phyloP scores from a whole-genome alignment of 2,888 invertebrate species.

The Adela reaumurella region DNA sequence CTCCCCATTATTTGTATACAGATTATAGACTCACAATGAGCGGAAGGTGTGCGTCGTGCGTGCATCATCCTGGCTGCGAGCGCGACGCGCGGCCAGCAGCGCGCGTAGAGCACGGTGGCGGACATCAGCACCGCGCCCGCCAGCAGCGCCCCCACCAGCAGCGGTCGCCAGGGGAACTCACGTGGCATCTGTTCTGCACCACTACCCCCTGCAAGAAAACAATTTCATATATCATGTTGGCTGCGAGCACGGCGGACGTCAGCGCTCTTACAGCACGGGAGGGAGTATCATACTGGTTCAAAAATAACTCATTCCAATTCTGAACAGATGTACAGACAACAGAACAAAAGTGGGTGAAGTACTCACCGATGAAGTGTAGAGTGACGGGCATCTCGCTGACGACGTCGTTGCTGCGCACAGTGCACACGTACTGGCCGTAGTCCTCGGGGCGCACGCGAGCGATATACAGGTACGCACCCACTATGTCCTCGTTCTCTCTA shows the following conservation, averaged over 20 bases:
- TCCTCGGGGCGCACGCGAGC: slow-evolving; percentile 58
- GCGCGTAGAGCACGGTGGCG: slow-evolving; percentile 47
- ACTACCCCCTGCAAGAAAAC: too few species aligned
- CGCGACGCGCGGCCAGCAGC: slow-evolving; percentile 36
- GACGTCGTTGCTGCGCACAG: slow-evolving; percentile 62
- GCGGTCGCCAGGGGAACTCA: slow-evolving; percentile 56
- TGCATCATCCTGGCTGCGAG: slow-evolving; percentile 34
- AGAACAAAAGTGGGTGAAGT: too few species aligned
- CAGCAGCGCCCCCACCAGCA: slow-evolving; percentile 48
- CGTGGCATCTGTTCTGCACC: slow-evolving; percentile 19
- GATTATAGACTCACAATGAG: background rate
- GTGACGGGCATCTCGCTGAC: slow-evolving; percentile 46
- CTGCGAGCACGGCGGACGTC: too few species aligned
- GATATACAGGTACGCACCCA: slow-evolving; percentile 67
- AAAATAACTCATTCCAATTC: too few species aligned
- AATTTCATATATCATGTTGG: too few species aligned
- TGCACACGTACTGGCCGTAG: slow-evolving; percentile 69
- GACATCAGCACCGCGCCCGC: slow-evolving; percentile 46
- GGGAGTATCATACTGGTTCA: too few species aligned
- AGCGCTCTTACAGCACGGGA: too few species aligned
- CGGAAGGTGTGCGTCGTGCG: slow-evolving; percentile 22
- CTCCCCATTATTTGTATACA: background rate
- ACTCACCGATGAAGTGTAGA: slow-evolving; percentile 49
- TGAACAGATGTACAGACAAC: too few species aligned
- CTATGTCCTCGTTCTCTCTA: slow-evolving; percentile 68